phyloP scores from a whole-genome alignment of 2,888 invertebrate genomes.

The Phytoseiulus persimilis region DNA sequence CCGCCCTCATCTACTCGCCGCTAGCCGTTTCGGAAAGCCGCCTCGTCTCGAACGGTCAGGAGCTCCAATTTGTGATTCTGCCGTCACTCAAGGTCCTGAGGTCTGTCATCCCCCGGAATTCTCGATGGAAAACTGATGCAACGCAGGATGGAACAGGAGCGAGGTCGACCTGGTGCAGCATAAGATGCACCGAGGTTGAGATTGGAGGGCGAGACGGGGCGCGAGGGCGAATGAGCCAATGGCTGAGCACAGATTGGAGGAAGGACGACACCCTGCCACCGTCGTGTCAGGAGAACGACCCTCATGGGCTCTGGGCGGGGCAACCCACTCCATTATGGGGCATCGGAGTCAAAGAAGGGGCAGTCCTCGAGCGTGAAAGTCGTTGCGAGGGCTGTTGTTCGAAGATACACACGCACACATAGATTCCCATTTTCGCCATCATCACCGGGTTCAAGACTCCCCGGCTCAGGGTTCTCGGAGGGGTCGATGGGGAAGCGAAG shows the following conservation, averaged over 20 bases:
- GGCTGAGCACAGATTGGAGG: background rate
- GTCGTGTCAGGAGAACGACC: background rate
- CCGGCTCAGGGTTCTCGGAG: background rate
- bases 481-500: background rate
- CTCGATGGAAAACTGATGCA: too few species aligned
- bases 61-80: too few species aligned
- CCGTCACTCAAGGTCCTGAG: background rate
- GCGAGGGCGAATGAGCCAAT: constrained; percentile 5
- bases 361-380: too few species aligned
- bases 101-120: too few species aligned
- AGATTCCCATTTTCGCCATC: too few species aligned
- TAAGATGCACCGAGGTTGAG: background rate
- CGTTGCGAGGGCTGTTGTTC: too few species aligned
- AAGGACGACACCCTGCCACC: background rate
- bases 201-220: background rate
- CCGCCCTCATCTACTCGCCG: too few species aligned
- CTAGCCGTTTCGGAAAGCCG: too few species aligned
- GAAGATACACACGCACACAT: too few species aligned
- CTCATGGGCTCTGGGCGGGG: background rate
- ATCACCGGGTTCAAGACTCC: too few species aligned
- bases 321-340: background rate
- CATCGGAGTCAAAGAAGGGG: background rate
- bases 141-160: background rate
- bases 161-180: background rate
- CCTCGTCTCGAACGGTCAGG: too few species aligned